Base-by-base conservation (phyloP, 2,113 vertebrate species). In the Prolemur simus region DNA sequence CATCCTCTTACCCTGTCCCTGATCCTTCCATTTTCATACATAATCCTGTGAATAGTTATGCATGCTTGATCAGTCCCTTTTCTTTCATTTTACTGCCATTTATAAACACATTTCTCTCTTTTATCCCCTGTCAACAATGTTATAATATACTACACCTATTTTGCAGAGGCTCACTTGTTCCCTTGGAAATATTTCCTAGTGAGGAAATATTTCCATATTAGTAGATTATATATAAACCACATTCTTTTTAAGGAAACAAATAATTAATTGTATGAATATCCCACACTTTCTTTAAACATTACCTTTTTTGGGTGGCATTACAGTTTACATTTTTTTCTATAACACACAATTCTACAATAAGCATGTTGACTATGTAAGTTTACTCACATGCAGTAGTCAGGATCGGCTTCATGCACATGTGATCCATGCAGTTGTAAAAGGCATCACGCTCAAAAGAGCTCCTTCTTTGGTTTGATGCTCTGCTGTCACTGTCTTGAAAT, bases 321-420 rank as follows among this genome's bases (percentile, higher is more conserved):
- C 52, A 42, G 15, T 21, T 60, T 85, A 34, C 37, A 4, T 49
- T 49, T 95, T 95, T 95, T 80, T n/a, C 37, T 76, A 10, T 39
- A 49, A 42, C 12, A 54, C 11, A 27, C 18, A 63, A 68, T 58
- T 27, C 60, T n/a, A 23, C 39, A 68, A 23, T 84, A 54, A 68
- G 25, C 47, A 47, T 25, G 8, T 34, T 74, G 68, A 45, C 68
- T 64, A 32, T 54, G 3, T 54, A 74, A 66, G 37, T 89, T 45
- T 23, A 34, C 1, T 0, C 10, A 27, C 11, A 4, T 12, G 7
- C 7, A 6, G 0, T 17, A 60, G 71, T 45, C 27, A n/a, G n/a
- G 18, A 3, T 5, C 20, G 27, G 52, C 49, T 71, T 85, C 52
- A 8, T 21, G 15, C 42, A 42, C 20, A n/a, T 58, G 42, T 15